Percentiles rank a stretch among this genome's conserved stretches.
Evolutionary conservation across 1,140 invertebrate species (phyloP).

Genomic region (Riptortus pedestris): DNA sequence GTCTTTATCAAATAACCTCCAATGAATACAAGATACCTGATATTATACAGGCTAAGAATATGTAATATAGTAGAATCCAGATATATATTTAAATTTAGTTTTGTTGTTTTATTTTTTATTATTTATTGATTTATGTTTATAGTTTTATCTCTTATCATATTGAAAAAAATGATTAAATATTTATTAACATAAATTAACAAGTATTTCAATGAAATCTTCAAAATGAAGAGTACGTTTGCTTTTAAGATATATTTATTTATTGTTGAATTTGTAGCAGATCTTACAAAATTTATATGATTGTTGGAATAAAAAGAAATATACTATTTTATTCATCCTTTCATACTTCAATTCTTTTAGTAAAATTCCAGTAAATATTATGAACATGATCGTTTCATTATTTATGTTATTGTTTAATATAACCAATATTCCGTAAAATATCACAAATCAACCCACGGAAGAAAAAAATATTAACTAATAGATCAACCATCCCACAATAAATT

Average conservation of each 20-base stretch:
- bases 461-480: too few relatives aligned
- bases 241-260: conserved; percentile 13
- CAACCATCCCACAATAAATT: too few relatives aligned
- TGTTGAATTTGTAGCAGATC: conserved; percentile 8
- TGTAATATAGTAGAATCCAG: conserved; percentile 5
- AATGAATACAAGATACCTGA: conserved; percentile 14
- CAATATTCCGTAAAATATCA: too few relatives aligned
- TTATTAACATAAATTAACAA: not conserved
- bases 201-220: not conserved
- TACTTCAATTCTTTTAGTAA: too few relatives aligned
- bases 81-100: conserved; percentile 8
- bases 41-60: not conserved
- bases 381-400: too few relatives aligned
- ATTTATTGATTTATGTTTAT: conserved; percentile 6
- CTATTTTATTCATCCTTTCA: too few relatives aligned
- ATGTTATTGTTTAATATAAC: too few relatives aligned
- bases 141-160: not conserved
- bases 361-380: too few relatives aligned
- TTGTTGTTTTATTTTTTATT: conserved; percentile 16
- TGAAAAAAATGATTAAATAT: not conserved
- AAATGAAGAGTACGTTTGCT: not conserved
- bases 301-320: conserved; percentile 15
- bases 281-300: conserved; percentile 11
- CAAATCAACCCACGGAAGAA: too few relatives aligned
- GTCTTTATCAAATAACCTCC: not conserved